These are phyloP conservation scores for Eudyptes chrysolophus DNA, from an alignment of 2,113 vertebrate genomes.

Conservation along the genomic window DNA sequence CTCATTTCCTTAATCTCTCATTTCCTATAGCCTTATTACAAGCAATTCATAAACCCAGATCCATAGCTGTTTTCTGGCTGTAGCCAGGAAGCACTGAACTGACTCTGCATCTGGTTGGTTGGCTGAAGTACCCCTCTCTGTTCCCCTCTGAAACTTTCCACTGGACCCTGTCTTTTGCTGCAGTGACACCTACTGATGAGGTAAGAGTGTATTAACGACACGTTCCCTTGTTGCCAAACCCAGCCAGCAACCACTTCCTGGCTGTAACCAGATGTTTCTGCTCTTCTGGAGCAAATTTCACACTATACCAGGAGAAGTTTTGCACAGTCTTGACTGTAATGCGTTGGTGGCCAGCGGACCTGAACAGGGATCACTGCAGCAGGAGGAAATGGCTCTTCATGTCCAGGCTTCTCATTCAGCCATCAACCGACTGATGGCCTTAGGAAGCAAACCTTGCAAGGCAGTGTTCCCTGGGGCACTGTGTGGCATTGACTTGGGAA, in stretches of 20 bases:
- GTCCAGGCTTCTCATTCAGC: not conserved
- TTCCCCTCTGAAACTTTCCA: conserved; percentile 57
- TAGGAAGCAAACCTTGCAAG: not conserved
- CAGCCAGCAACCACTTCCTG: conserved; percentile 69
- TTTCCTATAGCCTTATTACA: conserved; percentile 74
- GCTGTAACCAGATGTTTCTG: conserved; percentile 66
- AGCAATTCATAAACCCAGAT: conserved; percentile 69
- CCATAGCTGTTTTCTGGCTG: conserved; percentile 57
- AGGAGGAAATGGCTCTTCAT: not conserved
- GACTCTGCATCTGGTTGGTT: conserved; percentile 61
- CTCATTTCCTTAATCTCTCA: conserved; percentile 76
- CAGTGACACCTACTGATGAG: conserved; percentile 74
- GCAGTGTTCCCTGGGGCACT: not conserved
- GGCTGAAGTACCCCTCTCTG: conserved; percentile 24
- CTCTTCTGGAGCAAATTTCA: conserved; percentile 60
- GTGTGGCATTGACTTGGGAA: not conserved
- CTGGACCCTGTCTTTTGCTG: conserved; percentile 67
- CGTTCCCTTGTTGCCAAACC: conserved; percentile 29
- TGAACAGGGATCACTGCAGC: not conserved
- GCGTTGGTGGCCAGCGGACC: not conserved
- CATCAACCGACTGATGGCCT: not conserved
- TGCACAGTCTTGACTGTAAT: not conserved
- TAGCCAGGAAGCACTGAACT: conserved; percentile 61
- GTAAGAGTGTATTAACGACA: conserved; percentile 63
- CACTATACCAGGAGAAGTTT: conserved; percentile 16